Conservation (phyloP, 2,797 vertebrate genomes). For the Acestrorhynchus altus region DNA sequence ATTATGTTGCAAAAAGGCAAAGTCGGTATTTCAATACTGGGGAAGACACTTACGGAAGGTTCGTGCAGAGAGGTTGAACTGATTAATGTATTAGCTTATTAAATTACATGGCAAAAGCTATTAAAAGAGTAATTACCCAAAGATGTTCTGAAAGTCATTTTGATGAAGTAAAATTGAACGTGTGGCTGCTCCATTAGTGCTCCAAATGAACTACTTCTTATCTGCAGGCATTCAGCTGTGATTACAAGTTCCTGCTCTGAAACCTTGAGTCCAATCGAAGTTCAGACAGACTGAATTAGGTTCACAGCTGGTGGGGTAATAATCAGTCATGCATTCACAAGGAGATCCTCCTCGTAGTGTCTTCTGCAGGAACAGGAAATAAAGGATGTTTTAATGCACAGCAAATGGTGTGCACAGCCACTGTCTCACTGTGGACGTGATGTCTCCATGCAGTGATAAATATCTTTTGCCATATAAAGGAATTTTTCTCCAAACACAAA, state of each 20-base stretch:
- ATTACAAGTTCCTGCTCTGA: slow-evolving; percentile 16
- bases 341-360: not conserved
- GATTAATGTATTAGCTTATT: not conserved
- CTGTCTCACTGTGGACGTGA: not conserved
- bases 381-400: not conserved
- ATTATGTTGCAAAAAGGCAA: not conserved
- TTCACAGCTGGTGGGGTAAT: not conserved
- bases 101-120: not conserved
- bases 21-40: not conserved
- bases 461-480: not conserved
- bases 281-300: slow-evolving; percentile 12
- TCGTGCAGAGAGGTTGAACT: not conserved
- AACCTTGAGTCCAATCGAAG: slow-evolving; percentile 13
- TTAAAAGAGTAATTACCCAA: slow-evolving; percentile 16
- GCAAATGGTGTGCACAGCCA: not conserved
- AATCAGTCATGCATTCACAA: not conserved
- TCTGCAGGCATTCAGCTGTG: slow-evolving; percentile 27
- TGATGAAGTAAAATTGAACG: slow-evolving; percentile 6
- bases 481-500: slow-evolving; percentile 13
- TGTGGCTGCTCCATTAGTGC: slow-evolving; percentile 13
- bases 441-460: not conserved
- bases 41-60: not conserved
- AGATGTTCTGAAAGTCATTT: not conserved
- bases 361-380: not conserved
- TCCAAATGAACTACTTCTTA: slow-evolving; percentile 25